phyloP scores from a whole-genome alignment of 2,113 vertebrate genomes.

The Callopanchax toddi region DNA sequence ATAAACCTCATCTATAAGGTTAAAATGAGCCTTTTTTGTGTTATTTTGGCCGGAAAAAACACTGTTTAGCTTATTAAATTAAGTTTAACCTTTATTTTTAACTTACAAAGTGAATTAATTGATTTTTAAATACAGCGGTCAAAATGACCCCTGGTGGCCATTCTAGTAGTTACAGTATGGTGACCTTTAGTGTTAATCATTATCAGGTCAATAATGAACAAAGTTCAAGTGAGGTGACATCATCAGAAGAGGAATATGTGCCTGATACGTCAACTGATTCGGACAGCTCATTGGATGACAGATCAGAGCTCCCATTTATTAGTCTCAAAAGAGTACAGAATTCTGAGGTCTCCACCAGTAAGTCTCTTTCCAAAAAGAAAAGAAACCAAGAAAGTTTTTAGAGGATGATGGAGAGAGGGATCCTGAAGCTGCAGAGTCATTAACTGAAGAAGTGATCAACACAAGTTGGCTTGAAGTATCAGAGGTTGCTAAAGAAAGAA shows the following conservation, averaged over 20 bases:
- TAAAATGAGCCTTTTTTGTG: too few relatives aligned
- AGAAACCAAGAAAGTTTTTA: neutral
- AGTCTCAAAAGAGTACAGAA: neutral
- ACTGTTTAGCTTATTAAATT: too few relatives aligned
- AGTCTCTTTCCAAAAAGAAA: neutral
- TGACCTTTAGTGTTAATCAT: neutral
- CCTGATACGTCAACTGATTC: neutral
- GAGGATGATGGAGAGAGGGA: neutral
- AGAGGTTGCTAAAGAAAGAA: neutral
- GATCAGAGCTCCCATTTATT: neutral
- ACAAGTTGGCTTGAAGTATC: neutral
- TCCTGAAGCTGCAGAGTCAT: neutral
- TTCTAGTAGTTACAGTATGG: too few relatives aligned
- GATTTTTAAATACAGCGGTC: too few relatives aligned
- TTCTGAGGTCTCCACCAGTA: neutral
- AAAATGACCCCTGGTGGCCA: too few relatives aligned
- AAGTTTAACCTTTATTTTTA: too few relatives aligned
- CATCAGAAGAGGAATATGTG: constrained; percentile 8
- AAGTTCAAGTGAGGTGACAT: constrained; percentile 1
- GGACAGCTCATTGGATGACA: neutral
- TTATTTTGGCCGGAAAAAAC: too few relatives aligned
- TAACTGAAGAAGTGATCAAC: neutral
- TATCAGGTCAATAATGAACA: neutral
- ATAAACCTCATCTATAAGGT: too few relatives aligned
- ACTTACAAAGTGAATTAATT: too few relatives aligned